Conservation (phyloP, 2,888 invertebrate genomes). For the Caenorhabditis macrosperma region DNA sequence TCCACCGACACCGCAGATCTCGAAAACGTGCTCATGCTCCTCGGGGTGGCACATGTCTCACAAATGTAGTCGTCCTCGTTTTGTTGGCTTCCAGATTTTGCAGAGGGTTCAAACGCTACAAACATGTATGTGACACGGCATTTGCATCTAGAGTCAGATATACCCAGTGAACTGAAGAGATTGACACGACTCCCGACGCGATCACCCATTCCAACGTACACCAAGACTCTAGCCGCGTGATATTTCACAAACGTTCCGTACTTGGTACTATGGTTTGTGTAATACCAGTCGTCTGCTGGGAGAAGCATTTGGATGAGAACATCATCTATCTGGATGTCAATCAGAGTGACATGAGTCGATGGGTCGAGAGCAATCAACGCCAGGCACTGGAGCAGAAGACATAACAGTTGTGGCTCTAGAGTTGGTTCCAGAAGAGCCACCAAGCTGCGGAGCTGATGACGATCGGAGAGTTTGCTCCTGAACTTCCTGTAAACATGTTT, state of each 20-base stretch:
- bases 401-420: slow-evolving; percentile 85
- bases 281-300: slow-evolving; percentile 86
- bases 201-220: slow-evolving; percentile 85
- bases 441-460: slow-evolving; percentile 84
- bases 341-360: slow-evolving; percentile 83
- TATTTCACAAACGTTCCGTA: slow-evolving; percentile 85
- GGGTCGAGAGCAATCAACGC: slow-evolving; percentile 84
- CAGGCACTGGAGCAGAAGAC: slow-evolving; percentile 84
- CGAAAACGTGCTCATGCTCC: slow-evolving; percentile 74
- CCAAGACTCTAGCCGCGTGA: slow-evolving; percentile 84
- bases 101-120: slow-evolving; percentile 55
- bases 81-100: slow-evolving; percentile 55
- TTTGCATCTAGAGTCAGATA: background rate
- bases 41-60: slow-evolving; percentile 76
- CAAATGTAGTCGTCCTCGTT: slow-evolving; percentile 80
- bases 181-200: slow-evolving; percentile 84
- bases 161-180: slow-evolving; percentile 81
- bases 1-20: slow-evolving; percentile 77
- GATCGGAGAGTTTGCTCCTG: slow-evolving; percentile 83
- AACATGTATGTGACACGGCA: background rate
- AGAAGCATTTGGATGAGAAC: slow-evolving; percentile 84
- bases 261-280: slow-evolving; percentile 85
- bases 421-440: slow-evolving; percentile 84
- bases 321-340: slow-evolving; percentile 84
- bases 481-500: slow-evolving; percentile 81